phyloP scores from a whole-genome alignment of 53 echinoderm and acorn worm species.

The Crossaster papposus region DNA sequence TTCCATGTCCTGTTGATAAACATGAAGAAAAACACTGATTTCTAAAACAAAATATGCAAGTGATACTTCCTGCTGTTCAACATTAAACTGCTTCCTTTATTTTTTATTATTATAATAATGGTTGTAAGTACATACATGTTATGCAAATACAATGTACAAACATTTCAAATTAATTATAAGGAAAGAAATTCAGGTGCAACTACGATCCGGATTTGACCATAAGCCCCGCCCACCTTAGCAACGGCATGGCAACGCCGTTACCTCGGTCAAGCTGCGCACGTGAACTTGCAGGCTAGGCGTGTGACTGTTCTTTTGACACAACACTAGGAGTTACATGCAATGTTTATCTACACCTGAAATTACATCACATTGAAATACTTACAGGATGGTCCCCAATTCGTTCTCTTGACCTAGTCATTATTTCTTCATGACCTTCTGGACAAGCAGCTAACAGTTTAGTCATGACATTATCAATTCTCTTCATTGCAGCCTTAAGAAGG shows the following conservation, averaged over 20 bases:
- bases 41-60: not conserved
- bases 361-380: constrained; percentile 32
- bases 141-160: too few species aligned
- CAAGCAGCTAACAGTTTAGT: constrained; percentile 62
- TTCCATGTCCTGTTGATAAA: constrained; percentile 76
- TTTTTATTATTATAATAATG: too few species aligned
- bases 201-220: too few species aligned
- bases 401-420: constrained; percentile 74
- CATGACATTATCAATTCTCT: constrained; percentile 74
- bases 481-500: constrained; percentile 68
- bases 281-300: too few species aligned
- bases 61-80: not conserved
- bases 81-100: not conserved
- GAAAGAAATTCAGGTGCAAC: too few species aligned
- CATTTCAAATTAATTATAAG: too few species aligned
- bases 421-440: constrained; percentile 73
- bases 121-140: too few species aligned
- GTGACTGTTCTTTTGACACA: too few species aligned
- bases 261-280: too few species aligned
- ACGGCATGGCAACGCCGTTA: too few species aligned
- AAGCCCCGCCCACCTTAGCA: too few species aligned
- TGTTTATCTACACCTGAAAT: not conserved
- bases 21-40: not conserved
- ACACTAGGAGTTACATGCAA: not conserved
- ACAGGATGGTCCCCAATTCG: constrained; percentile 88